Evolutionary conservation across 2,888 invertebrate genomes (phyloP), one percentile per base, ranked within the genome.

Genomic region (Tridacna crocea): DNA sequence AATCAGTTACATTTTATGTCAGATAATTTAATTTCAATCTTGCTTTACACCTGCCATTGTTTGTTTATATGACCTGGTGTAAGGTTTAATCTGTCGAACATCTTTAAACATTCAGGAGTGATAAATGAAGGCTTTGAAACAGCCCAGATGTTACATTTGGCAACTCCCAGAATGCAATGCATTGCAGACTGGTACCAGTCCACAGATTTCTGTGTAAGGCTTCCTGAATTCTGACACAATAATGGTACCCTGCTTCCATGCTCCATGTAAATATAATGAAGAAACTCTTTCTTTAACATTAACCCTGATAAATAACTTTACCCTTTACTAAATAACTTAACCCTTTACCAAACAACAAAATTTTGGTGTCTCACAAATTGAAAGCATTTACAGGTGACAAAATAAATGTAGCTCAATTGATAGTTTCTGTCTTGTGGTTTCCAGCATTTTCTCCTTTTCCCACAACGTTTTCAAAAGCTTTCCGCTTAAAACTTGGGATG

Each of bases 91-190:
- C 61, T 61, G 13, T 13, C 3, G 22, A 61, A 61, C 61, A 61
- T 61, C 61, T 61, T 61, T 61, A 61, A 61, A 61, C 61, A 61
- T n/a, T 61, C 61, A 61, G 61, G 22, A 22, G 19, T 13, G 61
- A 61, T 61, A 61, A 24, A 61, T 61, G 61, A 61, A n/a, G 22
- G 27, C 22, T 22, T 70, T 70, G 70, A 70, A 70, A 51, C 48
- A 70, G 70, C 19, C 70, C 70, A 70, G 70, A 70, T 70, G 70
- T 70, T 70, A 13, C 26, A 19, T 48, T 70, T 70, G 70, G 70
- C 70, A 70, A 70, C 46, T 70, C 70, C 70, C 70, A 70, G 70
- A 70, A 70, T 70, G 70, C 47, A 22, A 13, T 70, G 48, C 70
- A 70, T 6, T 66, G 70, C 51, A 70, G 24, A 24, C 70, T 46